Evolutionary conservation across 2,888 invertebrate species (phyloP), one percentile per base, ranked within the genome.

Genomic region (Pristionchus entomophagus): DNA sequence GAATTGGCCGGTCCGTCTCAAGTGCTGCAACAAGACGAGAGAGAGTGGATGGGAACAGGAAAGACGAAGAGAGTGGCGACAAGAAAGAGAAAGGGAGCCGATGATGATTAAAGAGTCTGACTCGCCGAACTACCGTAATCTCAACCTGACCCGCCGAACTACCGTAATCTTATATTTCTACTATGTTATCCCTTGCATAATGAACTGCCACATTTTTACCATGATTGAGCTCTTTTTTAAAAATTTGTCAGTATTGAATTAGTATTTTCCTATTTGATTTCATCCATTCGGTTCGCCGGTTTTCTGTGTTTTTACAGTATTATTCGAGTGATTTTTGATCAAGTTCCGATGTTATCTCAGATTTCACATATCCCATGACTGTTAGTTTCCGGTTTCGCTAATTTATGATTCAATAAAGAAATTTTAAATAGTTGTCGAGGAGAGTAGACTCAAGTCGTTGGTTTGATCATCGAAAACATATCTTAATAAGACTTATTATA

Each of bases 41-140:
- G 41, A 32, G 73, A 73, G 73, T 73, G 73, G 73, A 73, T 73
- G 73, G 45, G 73, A 35, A 56, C 59, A 14, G 65, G 65, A 19
- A 65, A 35, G 65, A 65, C 35, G 14, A 45, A 45, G 45, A n/a
- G n/a, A n/a, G n/a, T n/a, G 49, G 10, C 49, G 49, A 56, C 56
- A 22, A 56, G 56, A 22, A 56, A 56, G 56, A 56, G 56, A n/a
- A 56, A 56, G 56, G 56, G 56, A 56, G 56, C n/a, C 12, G 56
- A 56, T 56, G 56, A 56, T 5, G 56, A 56, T 56, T 8, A 12
- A 8, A 17, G 8, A 17, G 49, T 49, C 49, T 49, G 17, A 12
- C 10, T 12, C n/a, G n/a, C n/a, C n/a, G n/a, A n/a, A n/a, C n/a
- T n/a, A n/a, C n/a, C n/a, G n/a, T n/a, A n/a, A n/a, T n/a, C n/a